Conservation (phyloP, 2,113 vertebrate species). For the Bufo bufo region DNA sequence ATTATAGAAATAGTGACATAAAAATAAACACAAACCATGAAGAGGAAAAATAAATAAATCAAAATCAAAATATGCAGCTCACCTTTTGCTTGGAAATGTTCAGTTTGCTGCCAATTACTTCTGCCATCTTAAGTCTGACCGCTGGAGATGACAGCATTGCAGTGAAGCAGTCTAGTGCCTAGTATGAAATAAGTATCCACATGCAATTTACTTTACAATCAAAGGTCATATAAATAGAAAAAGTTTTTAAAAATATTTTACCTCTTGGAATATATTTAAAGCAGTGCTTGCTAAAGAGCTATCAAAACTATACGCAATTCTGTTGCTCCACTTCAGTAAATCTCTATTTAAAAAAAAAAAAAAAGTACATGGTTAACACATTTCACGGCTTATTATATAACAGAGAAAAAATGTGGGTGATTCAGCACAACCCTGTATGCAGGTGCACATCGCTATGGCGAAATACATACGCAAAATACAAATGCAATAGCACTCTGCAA, state of each 20-base stretch:
- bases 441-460: too few species aligned
- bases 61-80: conserved; percentile 9
- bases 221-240: background rate
- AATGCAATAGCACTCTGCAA: too few species aligned
- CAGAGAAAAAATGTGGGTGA: too few species aligned
- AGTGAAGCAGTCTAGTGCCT: conserved; percentile 98
- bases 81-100: conserved; percentile 97
- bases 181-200: conserved; percentile 30
- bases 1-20: too few species aligned
- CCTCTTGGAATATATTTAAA: conserved; percentile 92
- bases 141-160: conserved; percentile 85
- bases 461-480: too few species aligned
- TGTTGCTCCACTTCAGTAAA: conserved; percentile 93
- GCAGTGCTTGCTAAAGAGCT: conserved; percentile 77
- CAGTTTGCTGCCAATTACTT: conserved; percentile 91
- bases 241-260: conserved; percentile 62
- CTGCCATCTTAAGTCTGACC: conserved; percentile 83
- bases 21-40: too few species aligned
- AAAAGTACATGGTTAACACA: background rate
- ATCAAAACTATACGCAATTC: conserved; percentile 85
- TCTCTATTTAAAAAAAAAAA: conserved; percentile 76
- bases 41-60: too few species aligned
- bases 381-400: background rate
- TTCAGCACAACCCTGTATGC: too few species aligned
- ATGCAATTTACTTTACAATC: background rate